A percentile compares a stretch with the other conserved stretches of the same genome.
These are phyloP conservation scores for Clarias fuscus DNA, from an alignment of 2,797 vertebrate species.

Conservation along the genomic window DNA sequence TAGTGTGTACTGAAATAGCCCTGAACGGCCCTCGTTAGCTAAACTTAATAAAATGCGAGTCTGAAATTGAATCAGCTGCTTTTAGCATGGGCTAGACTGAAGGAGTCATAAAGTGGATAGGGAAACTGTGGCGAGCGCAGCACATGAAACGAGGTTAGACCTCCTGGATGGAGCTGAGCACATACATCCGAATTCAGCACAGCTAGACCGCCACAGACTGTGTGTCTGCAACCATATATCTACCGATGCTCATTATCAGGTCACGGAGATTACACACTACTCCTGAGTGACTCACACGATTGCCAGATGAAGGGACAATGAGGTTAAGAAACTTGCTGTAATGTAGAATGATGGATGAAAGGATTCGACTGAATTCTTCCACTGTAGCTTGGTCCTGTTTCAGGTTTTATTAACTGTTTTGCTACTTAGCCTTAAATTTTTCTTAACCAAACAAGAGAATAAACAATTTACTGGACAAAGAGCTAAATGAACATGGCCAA, in stretches of 20 bases:
- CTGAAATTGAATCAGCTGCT: conserved; percentile 73
- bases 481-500: too few relatives aligned
- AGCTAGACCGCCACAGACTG: conserved; percentile 51
- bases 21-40: conserved; percentile 69
- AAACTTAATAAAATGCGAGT: conserved; percentile 73
- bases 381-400: neutral
- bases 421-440: neutral
- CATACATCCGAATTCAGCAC: neutral
- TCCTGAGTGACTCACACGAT: conserved; percentile 23
- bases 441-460: neutral
- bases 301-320: conserved; percentile 14
- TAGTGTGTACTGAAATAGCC: conserved; percentile 59
- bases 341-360: neutral
- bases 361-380: neutral
- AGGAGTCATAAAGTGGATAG: conserved; percentile 68
- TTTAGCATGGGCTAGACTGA: conserved; percentile 67
- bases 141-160: conserved; percentile 71
- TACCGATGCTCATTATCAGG: conserved; percentile 1
- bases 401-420: neutral
- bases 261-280: neutral
- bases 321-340: conserved; percentile 5
- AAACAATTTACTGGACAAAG: neutral
- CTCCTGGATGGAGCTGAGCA: conserved; percentile 61
- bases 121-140: conserved; percentile 62
- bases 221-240: conserved; percentile 41